phyloP scores from a whole-genome alignment of 35 echinoderm and acorn worm genomes.

The Heliocidaris tuberculata region DNA sequence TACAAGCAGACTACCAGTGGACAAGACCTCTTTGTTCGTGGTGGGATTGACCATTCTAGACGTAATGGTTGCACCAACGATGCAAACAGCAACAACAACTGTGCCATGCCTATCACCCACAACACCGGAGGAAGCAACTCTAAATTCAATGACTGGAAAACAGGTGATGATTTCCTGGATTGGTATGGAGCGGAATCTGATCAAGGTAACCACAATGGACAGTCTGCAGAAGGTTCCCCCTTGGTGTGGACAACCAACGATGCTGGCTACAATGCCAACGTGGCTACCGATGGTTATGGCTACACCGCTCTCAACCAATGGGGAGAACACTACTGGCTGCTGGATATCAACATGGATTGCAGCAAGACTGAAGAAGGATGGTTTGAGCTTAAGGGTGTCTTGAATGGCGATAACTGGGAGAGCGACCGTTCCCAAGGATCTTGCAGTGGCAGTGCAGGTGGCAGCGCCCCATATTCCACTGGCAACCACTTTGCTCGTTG shows the following conservation, averaged over 20 bases:
- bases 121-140: constrained; percentile 39
- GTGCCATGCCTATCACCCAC: constrained; percentile 70
- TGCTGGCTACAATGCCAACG: background rate
- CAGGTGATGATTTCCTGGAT: constrained; percentile 70
- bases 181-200: constrained; percentile 87
- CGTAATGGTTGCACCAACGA: constrained; percentile 66
- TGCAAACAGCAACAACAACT: constrained; percentile 45
- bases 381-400: constrained; percentile 75
- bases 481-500: constrained; percentile 81
- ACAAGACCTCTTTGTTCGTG: constrained; percentile 79
- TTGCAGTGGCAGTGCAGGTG: constrained; percentile 56
- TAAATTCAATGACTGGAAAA: constrained; percentile 69
- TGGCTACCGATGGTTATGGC: constrained; percentile 63
- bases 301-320: constrained; percentile 70
- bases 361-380: constrained; percentile 72
- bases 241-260: constrained; percentile 76
- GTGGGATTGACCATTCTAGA: constrained; percentile 78
- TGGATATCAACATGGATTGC: constrained; percentile 76
- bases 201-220: constrained; percentile 62
- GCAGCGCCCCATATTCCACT: constrained; percentile 52
- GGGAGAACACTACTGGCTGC: constrained; percentile 86
- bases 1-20: constrained; percentile 69
- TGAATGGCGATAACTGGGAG: constrained; percentile 65
- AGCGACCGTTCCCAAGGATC: constrained; percentile 40
- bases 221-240: constrained; percentile 60